A percentile compares a stretch with the other conserved stretches of the same genome.
Conservation (phyloP, 1,140 invertebrate genomes). For the Listronotus bonariensis region DNA sequence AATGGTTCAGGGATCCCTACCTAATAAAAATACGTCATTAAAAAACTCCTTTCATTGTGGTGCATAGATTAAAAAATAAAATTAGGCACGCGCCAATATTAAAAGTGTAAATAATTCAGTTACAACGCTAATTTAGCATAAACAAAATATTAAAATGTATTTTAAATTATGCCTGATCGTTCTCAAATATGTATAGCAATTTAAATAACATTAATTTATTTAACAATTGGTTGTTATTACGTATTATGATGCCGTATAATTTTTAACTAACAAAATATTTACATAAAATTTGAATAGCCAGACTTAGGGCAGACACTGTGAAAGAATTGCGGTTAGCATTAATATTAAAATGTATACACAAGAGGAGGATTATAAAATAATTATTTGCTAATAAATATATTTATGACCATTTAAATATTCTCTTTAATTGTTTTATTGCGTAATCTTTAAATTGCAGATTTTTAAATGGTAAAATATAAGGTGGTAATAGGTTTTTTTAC, state of each 20-base stretch:
- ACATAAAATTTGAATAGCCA: constrained; percentile 37
- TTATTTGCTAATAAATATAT: constrained; percentile 15
- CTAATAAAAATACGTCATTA: too few relatives aligned
- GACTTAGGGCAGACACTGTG: constrained; percentile 27
- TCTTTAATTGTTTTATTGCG: neutral
- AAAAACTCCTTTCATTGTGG: constrained; percentile 2
- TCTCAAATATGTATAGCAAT: constrained; percentile 35
- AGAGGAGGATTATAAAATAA: constrained; percentile 9
- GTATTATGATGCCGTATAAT: constrained; percentile 33
- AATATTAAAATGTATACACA: constrained; percentile 16
- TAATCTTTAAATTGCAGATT: neutral
- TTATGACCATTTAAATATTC: constrained; percentile 3
- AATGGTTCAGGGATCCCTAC: too few relatives aligned
- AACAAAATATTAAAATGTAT: constrained; percentile 41
- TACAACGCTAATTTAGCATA: constrained; percentile 37
- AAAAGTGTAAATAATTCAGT: constrained; percentile 30
- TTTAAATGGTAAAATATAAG: neutral
- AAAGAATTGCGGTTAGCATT: constrained; percentile 21
- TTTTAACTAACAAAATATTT: constrained; percentile 22
- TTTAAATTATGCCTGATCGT: constrained; percentile 36
- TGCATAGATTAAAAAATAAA: constrained; percentile 17
- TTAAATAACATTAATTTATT: constrained; percentile 40
- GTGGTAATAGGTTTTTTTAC: too few relatives aligned
- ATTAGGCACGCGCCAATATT: constrained; percentile 30
- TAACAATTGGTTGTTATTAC: constrained; percentile 39